Base-by-base conservation (phyloP, 2,888 invertebrate species). In the Ormyrus thymus region DNA sequence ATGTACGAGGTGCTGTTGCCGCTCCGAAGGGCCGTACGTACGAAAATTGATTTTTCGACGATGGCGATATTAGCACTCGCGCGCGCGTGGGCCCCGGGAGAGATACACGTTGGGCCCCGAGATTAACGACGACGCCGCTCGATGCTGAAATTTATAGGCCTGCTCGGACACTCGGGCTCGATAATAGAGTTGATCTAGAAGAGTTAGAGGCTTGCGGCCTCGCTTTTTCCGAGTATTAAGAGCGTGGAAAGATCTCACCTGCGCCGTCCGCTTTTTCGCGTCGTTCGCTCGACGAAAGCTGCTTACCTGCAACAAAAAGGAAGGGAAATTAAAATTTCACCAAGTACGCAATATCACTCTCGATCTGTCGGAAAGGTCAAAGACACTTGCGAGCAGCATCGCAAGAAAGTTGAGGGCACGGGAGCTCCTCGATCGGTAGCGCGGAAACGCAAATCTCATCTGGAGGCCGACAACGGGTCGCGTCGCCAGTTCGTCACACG, bases 1-100 rank as follows among this genome's bases (percentile, higher is more conserved):
- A 80, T 73, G 77, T 82, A 81, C 81, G 82, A 82, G 77, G 65
- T 65, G 76, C 72, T 11, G 79, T 62, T 72, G 51, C 48, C 15
- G 15, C 59, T 62, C 46, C 50, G 56, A 64, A 55, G 62, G 64
- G 43, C 65, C 59, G 56, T 65, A 61, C 46, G 53, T 61, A 68
- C 64, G 68, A 78, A 77, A 76, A 78, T 76, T 78, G 72, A 78
- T 81, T 81, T 81, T 80, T 77, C 77, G 64, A 64, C 58, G 59
- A 48, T 11, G 29, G 55, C 50, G 45, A 29, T 10, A 46, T 29
- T 11, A 13, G 55, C 53, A 43, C 29, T 29, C 29, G 53, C 7
- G 56, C 43, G 58, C 13, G 45, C 6, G 50, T 29, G n/a, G 65
- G 11, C 15, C 6, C 62, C n/a, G 43, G 58, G 61, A 29, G 29